Evolutionary conservation across 2,888 invertebrate genomes (phyloP), one percentile per base, ranked within the genome.

Genomic region (Drosophila paramelanica): DNA sequence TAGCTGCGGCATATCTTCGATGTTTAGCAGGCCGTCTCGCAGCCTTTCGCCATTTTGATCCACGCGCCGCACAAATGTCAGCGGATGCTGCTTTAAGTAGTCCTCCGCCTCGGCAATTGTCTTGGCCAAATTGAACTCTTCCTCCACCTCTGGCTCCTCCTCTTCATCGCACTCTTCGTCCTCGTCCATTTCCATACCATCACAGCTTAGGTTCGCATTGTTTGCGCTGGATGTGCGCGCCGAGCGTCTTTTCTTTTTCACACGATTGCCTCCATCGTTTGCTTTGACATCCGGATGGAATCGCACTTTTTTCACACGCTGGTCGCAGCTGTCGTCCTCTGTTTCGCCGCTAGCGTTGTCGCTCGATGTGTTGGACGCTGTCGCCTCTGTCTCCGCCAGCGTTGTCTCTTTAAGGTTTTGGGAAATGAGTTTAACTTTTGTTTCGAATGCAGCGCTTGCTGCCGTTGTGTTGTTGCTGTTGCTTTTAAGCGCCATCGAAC

Each of bases 391-490:
- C 52, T 89, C 90, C 1, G 89, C 89, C 56, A 91, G 79, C 50
- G 89, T 90, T 14, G 91, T 91, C 61, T 91, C 91, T 70, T 88
- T 90, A 47, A 91, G 89, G 84, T 91, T 89, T 65, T 90, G 83
- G 31, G 91, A 90, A 68, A 91, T 91, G 59, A 90, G 90, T 78
- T 85, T 89, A 8, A 91, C 91, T 82, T 90, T 91, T 46, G 88
- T 85, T 79, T 91, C 91, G 39, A 91, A 91, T 52, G 84, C 87
- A 39, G 84, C 79, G 51, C 51, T 79, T 1, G 69, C 57, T 53
- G 70, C 56, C 52, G 47, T 52, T 45, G 60, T 62, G 58, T 33
- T 67, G 49, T 31, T 79, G 45, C 31, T 67, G 51, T 53, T 62
- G 65, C n/a, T 45, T 62, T 62, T 64, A 11, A 17, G 49, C 17